A percentile compares a stretch with the other conserved stretches of the same genome.
Evolutionary conservation across 2,113 vertebrate genomes (phyloP).

Genomic region (Campylomormyrus numenius): DNA sequence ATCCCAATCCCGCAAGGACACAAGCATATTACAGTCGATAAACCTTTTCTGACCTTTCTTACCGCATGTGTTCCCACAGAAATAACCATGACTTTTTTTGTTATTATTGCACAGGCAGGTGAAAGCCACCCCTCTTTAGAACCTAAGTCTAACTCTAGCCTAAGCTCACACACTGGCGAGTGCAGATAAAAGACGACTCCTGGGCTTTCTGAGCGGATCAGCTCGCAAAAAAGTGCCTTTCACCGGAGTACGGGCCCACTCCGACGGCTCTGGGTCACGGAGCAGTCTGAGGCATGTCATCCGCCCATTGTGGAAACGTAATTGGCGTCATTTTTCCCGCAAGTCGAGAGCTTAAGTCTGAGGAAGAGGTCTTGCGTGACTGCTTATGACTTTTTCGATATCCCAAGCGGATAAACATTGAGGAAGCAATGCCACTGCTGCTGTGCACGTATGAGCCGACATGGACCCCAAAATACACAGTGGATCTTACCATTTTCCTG

Average conservation of each 20-base stretch:
- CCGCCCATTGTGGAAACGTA: background rate
- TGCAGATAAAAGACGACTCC: background rate
- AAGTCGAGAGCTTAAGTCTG: background rate
- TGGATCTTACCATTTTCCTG: background rate
- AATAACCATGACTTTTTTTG: background rate
- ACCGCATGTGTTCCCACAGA: background rate
- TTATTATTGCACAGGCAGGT: conserved; percentile 5
- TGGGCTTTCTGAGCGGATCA: background rate
- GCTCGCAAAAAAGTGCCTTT: background rate
- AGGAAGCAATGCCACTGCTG: background rate
- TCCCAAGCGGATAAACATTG: background rate
- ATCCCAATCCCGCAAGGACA: background rate
- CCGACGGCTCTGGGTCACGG: background rate
- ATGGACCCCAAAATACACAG: background rate
- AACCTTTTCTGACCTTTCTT: conserved; percentile 5
- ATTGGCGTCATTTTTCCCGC: background rate
- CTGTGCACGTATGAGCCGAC: background rate
- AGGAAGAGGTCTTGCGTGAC: background rate
- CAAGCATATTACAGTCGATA: background rate
- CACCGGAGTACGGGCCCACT: background rate
- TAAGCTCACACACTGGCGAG: background rate
- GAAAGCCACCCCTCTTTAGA: background rate
- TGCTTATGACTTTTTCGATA: background rate
- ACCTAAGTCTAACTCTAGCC: background rate
- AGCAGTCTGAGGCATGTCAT: background rate